These are phyloP conservation scores for Arvicanthis niloticus DNA, from an alignment of 2,113 vertebrate species.

Conservation along the genomic window DNA sequence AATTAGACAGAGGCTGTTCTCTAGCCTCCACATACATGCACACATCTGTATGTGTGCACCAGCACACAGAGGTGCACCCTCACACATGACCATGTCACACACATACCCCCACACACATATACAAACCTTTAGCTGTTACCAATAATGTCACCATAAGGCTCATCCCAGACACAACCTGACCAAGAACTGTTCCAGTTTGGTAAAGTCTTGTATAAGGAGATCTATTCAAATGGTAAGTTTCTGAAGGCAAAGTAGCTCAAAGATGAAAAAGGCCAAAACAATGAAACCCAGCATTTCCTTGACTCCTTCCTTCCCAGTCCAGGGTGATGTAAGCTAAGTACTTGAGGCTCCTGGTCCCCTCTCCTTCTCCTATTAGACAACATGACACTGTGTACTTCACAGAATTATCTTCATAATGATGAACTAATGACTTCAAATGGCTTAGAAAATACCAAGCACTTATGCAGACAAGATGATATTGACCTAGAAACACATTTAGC, in stretches of 20 bases:
- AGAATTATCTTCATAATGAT: conserved; percentile 21
- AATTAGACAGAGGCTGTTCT: too few species aligned
- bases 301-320: neutral
- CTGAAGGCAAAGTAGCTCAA: neutral
- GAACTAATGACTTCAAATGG: conserved; percentile 45
- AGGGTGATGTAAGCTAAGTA: neutral
- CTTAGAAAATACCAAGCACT: conserved; percentile 46
- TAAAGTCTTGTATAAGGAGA: neutral
- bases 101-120: neutral
- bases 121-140: neutral
- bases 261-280: neutral
- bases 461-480: conserved; percentile 55
- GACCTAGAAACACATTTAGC: conserved; percentile 66
- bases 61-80: neutral
- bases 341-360: neutral
- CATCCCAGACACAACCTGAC: neutral
- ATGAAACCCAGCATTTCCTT: conserved; percentile 32
- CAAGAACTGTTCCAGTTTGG: neutral
- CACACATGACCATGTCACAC: neutral
- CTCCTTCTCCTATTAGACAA: neutral
- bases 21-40: neutral
- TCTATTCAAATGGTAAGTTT: neutral
- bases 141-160: neutral
- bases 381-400: neutral
- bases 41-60: neutral